Evolutionary conservation across 1,140 invertebrate genomes (phyloP).

Genomic region (Ceratosolen fusciceps): DNA sequence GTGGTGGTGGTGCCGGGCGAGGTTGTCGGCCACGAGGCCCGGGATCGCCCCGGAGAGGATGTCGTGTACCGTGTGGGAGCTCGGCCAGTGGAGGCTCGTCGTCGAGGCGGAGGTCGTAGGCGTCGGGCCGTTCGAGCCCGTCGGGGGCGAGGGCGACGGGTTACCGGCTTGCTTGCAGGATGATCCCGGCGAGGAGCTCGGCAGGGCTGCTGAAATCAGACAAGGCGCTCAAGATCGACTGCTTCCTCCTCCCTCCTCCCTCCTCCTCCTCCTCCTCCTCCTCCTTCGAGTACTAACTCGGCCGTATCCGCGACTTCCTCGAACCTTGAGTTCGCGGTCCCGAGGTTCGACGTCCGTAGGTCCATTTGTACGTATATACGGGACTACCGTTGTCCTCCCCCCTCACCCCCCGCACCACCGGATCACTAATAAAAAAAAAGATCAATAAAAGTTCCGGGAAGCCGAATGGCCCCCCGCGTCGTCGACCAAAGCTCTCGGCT

Average conservation of each 20-base stretch:
- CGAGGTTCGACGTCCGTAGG: background rate
- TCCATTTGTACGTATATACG: background rate
- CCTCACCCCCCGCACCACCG: background rate
- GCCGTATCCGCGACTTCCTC: no score
- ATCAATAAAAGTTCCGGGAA: no score
- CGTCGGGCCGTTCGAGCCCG: slow-evolving; percentile 51
- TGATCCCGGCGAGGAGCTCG: slow-evolving; percentile 57
- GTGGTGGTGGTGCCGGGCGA: slow-evolving; percentile 58
- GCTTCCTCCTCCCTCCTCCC: background rate
- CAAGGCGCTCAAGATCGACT: background rate
- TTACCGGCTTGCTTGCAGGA: slow-evolving; percentile 56
- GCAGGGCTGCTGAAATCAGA: slow-evolving; percentile 55
- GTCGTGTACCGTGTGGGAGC: slow-evolving; percentile 80
- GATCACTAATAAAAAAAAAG: no score
- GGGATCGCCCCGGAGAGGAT: slow-evolving; percentile 72
- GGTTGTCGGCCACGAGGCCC: slow-evolving; percentile 52
- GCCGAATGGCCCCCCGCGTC: background rate
- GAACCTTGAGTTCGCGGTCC: background rate
- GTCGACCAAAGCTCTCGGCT: background rate
- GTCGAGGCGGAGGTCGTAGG: slow-evolving; percentile 52
- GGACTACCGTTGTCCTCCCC: no score
- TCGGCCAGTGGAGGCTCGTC: slow-evolving; percentile 69
- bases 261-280: background rate
- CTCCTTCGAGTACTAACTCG: no score
- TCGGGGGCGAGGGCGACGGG: slow-evolving; percentile 61